These are phyloP conservation scores for Pachyuromys duprasi DNA, from an alignment of 2,797 vertebrate species.

Conservation along the genomic window DNA sequence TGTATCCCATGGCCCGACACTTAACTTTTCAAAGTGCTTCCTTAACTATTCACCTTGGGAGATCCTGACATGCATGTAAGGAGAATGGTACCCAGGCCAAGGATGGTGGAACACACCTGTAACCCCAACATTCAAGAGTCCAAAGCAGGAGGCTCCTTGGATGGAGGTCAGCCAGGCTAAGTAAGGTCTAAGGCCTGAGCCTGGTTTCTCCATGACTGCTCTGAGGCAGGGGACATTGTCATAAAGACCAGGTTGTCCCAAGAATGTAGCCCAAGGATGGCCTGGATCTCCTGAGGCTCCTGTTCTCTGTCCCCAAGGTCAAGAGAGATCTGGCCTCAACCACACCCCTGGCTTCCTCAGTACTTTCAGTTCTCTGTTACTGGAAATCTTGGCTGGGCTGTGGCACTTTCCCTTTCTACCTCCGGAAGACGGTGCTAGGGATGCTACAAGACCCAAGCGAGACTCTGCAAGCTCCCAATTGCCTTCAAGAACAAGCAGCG, in stretches of 20 bases:
- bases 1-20: background rate
- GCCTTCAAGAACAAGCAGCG: background rate
- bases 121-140: background rate
- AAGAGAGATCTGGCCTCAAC: background rate
- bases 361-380: background rate
- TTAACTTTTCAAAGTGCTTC: background rate
- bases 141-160: background rate
- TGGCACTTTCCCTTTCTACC: background rate
- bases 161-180: background rate
- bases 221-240: background rate
- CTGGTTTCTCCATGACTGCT: background rate
- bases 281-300: background rate
- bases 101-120: background rate
- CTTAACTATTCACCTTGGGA: background rate
- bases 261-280: background rate
- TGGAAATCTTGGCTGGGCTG: background rate
- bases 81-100: background rate
- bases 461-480: background rate
- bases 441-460: background rate
- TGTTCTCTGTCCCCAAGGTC: background rate
- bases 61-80: background rate
- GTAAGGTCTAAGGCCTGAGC: background rate
- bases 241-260: background rate
- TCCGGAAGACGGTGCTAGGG: background rate
- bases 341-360: background rate